A percentile compares a stretch with the other conserved stretches of the same genome.
phyloP scores from a whole-genome alignment of 2,113 vertebrate genomes.

The Hydropotes inermis region DNA sequence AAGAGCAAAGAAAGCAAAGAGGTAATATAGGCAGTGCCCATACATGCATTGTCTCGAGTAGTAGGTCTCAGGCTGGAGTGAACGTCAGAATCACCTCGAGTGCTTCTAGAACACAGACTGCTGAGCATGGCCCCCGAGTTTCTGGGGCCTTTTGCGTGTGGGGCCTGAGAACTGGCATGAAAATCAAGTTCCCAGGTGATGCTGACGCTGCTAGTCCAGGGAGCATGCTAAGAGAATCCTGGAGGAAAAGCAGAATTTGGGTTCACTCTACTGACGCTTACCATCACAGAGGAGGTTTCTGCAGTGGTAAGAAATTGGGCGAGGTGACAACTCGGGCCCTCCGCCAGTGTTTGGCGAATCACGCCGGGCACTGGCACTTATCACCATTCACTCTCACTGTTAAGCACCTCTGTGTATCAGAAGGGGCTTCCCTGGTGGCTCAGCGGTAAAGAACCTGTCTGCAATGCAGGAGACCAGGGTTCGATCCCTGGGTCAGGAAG shows the following conservation, averaged over 20 bases:
- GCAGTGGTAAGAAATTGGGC: neutral
- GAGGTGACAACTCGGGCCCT: neutral
- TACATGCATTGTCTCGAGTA: accelerated
- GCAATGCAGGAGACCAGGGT: neutral
- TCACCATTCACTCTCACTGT: neutral
- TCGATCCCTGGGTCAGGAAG: neutral
- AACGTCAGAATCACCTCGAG: neutral
- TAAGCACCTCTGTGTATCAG: neutral
- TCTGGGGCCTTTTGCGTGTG: neutral
- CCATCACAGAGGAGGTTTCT: neutral
- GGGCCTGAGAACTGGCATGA: neutral
- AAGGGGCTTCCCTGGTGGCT: neutral
- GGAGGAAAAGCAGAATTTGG: neutral
- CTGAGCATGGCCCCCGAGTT: neutral
- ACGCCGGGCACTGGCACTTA: no score
- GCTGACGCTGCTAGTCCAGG: no score
- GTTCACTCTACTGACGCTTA: neutral
- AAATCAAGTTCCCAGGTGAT: neutral
- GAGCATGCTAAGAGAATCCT: neutral
- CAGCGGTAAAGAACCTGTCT: neutral
- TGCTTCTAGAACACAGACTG: no score
- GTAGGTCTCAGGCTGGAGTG: neutral
- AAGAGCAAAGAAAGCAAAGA: neutral
- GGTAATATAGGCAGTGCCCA: no score
- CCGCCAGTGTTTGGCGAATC: neutral